phyloP scores from a whole-genome alignment of 1,140 invertebrate genomes.

The Eriosoma lanigerum region DNA sequence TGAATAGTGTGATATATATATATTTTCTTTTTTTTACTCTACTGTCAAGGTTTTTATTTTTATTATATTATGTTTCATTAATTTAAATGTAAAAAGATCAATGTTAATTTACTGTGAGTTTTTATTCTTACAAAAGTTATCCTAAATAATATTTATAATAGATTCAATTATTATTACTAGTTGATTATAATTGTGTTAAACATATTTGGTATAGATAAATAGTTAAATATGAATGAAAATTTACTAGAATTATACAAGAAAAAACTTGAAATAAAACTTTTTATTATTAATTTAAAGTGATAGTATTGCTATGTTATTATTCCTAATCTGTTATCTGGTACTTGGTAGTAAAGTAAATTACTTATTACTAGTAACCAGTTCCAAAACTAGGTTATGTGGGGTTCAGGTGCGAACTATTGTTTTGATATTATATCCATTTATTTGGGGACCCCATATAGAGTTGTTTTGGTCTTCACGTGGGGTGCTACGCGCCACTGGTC shows the following conservation, averaged over 20 bases:
- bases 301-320: neutral
- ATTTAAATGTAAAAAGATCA: neutral
- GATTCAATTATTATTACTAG: constrained; percentile 10
- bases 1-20: constrained; percentile 26
- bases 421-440: too few relatives aligned
- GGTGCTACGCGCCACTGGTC: too few relatives aligned
- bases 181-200: constrained; percentile 19
- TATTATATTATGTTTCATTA: constrained; percentile 9
- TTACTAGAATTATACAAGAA: constrained; percentile 4
- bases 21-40: neutral
- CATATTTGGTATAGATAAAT: constrained; percentile 20
- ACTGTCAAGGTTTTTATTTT: neutral
- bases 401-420: too few relatives aligned
- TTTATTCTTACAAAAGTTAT: constrained; percentile 7
- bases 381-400: too few relatives aligned
- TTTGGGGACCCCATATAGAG: too few relatives aligned
- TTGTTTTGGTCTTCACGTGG: too few relatives aligned
- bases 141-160: constrained; percentile 14
- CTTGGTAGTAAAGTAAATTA: too few relatives aligned
- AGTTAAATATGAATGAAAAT: neutral
- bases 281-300: neutral
- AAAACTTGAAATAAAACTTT: neutral
- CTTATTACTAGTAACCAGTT: too few relatives aligned
- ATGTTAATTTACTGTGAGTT: neutral
- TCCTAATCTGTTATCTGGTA: too few relatives aligned